Conservation (phyloP, 1,140 invertebrate genomes). For the Gryllus bimaculatus region DNA sequence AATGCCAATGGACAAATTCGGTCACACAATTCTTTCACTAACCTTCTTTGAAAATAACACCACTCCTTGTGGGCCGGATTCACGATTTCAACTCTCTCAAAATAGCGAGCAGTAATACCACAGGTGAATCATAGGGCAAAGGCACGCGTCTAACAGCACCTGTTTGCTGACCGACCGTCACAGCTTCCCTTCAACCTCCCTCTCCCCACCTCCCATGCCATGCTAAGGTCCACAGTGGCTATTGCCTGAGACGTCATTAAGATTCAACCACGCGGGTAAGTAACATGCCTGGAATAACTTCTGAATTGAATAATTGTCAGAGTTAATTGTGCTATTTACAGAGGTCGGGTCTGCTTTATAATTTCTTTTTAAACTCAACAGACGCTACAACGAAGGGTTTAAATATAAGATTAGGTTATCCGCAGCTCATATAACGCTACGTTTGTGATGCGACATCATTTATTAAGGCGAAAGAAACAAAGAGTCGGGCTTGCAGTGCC, state of each 20-base stretch:
- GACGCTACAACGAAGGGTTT: neutral
- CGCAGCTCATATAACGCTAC: conserved; percentile 7
- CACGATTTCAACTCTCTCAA: too few species aligned
- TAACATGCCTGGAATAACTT: neutral
- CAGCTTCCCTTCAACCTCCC: too few species aligned
- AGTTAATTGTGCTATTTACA: neutral
- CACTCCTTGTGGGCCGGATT: too few species aligned
- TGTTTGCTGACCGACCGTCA: too few species aligned
- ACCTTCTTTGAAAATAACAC: too few species aligned
- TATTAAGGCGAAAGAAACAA: neutral
- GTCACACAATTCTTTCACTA: too few species aligned
- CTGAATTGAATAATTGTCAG: neutral
- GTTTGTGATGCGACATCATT: conserved; percentile 6
- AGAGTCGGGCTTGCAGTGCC: neutral
- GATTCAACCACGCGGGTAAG: neutral
- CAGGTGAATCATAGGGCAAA: too few species aligned
- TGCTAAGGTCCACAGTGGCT: neutral
- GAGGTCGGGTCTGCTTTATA: neutral
- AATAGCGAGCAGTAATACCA: too few species aligned
- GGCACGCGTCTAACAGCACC: too few species aligned
- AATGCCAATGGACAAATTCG: too few species aligned
- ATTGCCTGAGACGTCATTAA: neutral
- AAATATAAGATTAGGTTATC: conserved; percentile 2
- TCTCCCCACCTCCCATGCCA: too few species aligned
- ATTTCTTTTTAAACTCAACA: neutral